Percentiles rank a stretch among this genome's conserved stretches.
These are phyloP conservation scores for Anguilla obscura DNA, from an alignment of 2,797 vertebrate genomes.

Conservation along the genomic window DNA sequence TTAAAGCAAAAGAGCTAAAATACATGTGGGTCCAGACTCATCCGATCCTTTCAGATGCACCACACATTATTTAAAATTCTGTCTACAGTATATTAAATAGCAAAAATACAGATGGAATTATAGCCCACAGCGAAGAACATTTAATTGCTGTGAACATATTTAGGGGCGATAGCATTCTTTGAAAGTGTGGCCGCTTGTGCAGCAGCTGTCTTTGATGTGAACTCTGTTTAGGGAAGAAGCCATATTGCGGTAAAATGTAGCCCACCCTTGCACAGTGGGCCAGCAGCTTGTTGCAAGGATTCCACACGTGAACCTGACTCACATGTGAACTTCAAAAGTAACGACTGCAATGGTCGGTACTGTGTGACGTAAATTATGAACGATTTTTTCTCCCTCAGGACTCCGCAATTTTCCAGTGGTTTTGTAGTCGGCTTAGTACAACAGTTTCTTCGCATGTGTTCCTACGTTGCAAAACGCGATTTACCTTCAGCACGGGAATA, in stretches of 20 bases:
- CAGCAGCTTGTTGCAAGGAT: background rate
- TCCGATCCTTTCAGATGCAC: background rate
- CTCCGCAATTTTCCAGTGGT: background rate
- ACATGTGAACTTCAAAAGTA: background rate
- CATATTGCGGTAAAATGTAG: background rate
- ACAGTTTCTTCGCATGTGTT: background rate
- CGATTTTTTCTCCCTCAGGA: too few relatives aligned
- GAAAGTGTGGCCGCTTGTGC: background rate
- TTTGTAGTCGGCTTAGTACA: background rate
- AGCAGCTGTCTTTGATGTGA: background rate
- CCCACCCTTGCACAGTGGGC: background rate
- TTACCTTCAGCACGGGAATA: background rate
- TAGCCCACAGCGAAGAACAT: background rate
- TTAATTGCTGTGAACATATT: background rate
- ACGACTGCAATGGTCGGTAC: background rate
- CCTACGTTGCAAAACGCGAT: background rate
- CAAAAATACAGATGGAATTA: background rate
- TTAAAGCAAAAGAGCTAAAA: background rate
- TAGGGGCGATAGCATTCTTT: background rate
- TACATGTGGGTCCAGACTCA: background rate
- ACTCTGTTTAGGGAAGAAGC: background rate
- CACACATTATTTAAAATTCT: background rate
- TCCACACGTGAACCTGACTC: slow-evolving; percentile 5
- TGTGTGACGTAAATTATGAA: background rate
- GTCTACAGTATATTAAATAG: background rate